Percentiles rank a stretch among this genome's conserved stretches.
Conservation (phyloP, 2,113 vertebrate species). For the Origma solitaria region DNA sequence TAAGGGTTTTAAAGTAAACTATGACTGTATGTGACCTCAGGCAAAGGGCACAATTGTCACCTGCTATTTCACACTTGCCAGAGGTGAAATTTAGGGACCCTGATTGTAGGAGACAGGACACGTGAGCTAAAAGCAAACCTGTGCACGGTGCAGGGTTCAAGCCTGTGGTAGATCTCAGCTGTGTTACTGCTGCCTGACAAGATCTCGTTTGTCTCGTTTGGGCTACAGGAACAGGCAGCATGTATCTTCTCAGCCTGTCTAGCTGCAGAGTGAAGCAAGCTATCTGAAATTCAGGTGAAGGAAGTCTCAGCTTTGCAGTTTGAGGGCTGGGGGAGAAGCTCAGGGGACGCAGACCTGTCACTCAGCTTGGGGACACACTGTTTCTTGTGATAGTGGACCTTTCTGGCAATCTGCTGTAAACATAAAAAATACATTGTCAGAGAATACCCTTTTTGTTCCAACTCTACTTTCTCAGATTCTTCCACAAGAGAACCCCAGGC, state of each 20-base stretch:
- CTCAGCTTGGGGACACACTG: not conserved
- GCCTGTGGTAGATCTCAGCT: fast-evolving
- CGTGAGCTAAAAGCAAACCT: not conserved
- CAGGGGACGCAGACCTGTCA: not conserved
- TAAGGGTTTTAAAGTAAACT: not conserved
- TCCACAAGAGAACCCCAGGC: not conserved
- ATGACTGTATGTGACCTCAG: not conserved
- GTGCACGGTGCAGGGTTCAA: not conserved
- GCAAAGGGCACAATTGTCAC: not conserved
- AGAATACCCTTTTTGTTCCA: not conserved
- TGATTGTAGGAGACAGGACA: not conserved
- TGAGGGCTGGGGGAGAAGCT: not conserved
- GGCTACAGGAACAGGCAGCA: not conserved
- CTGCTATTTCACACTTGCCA: not conserved
- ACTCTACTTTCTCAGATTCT: not conserved
- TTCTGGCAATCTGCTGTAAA: not conserved
- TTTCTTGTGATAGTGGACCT: not conserved
- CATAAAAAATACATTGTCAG: not conserved
- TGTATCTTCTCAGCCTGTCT: not conserved
- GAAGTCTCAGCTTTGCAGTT: not conserved
- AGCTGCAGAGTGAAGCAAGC: not conserved
- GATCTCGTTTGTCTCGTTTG: not conserved
- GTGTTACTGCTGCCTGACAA: not conserved
- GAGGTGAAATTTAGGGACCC: not conserved
- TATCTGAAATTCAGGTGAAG: not conserved